phyloP scores from a whole-genome alignment of 2,888 invertebrate species.

The Mesodorylaimus sp. region DNA sequence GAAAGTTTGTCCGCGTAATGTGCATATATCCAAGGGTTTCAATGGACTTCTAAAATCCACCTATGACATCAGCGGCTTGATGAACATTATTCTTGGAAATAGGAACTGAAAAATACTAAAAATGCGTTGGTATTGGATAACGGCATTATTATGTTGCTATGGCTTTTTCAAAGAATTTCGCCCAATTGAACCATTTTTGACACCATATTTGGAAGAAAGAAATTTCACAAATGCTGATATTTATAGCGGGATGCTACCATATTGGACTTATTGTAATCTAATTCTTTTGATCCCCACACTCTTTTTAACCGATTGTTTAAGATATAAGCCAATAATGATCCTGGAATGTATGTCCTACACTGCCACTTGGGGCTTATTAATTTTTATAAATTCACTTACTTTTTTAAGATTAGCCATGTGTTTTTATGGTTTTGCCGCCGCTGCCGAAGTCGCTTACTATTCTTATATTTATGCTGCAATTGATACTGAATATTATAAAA shows the following conservation, averaged over 20 bases:
- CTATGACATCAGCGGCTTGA: too few relatives aligned
- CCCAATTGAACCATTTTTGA: conserved; percentile 32
- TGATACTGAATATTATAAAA: conserved; percentile 51
- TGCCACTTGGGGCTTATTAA: conserved; percentile 50
- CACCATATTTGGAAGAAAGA: conserved; percentile 29
- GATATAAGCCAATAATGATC: conserved; percentile 42
- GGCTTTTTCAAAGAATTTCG: conserved; percentile 32
- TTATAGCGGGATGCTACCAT: conserved; percentile 61
- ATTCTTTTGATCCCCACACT: conserved; percentile 18
- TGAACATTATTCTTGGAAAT: too few relatives aligned
- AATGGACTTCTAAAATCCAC: too few relatives aligned
- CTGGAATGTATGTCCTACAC: conserved; percentile 39
- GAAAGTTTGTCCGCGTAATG: too few relatives aligned
- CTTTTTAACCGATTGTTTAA: conserved; percentile 39
- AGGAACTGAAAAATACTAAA: too few relatives aligned
- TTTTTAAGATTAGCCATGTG: conserved; percentile 45
- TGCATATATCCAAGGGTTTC: too few relatives aligned
- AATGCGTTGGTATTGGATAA: too few relatives aligned
- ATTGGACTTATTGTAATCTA: conserved; percentile 65
- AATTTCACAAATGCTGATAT: conserved; percentile 35
- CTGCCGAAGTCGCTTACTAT: conserved; percentile 76
- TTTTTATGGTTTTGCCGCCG: conserved; percentile 52
- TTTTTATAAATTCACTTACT: conserved; percentile 51
- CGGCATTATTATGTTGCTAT: conserved; percentile 28
- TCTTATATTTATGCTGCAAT: conserved; percentile 86